These are phyloP conservation scores for Tolypeutes matacus DNA, from an alignment of 2,797 vertebrate species.

Conservation along the genomic window DNA sequence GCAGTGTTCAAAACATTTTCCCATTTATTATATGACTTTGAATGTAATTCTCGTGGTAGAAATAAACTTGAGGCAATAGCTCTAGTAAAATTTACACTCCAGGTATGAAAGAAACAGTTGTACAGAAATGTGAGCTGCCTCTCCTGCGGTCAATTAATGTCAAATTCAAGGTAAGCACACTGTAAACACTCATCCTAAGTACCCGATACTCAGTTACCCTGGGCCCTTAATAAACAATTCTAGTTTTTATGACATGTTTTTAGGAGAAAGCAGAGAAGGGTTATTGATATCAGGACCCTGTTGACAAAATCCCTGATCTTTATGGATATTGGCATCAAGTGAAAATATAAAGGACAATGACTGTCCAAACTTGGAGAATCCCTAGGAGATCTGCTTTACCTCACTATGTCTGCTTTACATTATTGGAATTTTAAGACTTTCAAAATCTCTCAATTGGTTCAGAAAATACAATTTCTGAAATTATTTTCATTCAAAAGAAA, in stretches of 20 bases:
- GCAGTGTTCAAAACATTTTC: not conserved
- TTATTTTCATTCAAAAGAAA: not conserved
- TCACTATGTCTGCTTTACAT: not conserved
- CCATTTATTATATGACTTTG: not conserved
- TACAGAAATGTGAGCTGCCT: not conserved
- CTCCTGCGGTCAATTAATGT: fast-evolving
- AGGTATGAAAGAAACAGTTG: not conserved
- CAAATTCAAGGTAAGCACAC: fast-evolving
- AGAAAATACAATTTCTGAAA: not conserved
- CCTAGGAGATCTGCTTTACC: not conserved
- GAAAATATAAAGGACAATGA: not conserved
- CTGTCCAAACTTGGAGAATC: not conserved
- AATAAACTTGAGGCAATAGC: not conserved
- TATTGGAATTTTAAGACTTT: not conserved
- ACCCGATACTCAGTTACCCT: fast-evolving
- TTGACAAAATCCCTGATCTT: not conserved
- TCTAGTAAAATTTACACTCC: not conserved
- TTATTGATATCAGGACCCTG: not conserved
- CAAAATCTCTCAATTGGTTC: not conserved
- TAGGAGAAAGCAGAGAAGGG: not conserved
- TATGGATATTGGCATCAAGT: not conserved
- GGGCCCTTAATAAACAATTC: not conserved
- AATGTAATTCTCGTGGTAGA: not conserved
- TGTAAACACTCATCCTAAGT: no score
- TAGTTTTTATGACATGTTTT: not conserved